phyloP scores from a whole-genome alignment of 2,888 invertebrate genomes.

The Plebejus anna region DNA sequence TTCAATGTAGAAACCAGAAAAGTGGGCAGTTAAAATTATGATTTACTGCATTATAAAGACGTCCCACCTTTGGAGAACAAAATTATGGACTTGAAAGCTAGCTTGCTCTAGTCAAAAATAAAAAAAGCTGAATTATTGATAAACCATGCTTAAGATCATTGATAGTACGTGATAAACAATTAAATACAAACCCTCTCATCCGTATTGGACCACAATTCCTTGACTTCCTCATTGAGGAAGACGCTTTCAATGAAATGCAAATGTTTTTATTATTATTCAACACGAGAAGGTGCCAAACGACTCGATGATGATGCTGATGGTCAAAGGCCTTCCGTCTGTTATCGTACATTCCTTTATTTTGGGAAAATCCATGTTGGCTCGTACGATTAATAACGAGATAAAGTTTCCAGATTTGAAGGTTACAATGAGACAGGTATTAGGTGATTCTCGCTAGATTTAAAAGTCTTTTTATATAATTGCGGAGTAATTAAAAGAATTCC shows the following conservation, averaged over 20 bases:
- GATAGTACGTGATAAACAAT: background rate
- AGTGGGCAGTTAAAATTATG: background rate
- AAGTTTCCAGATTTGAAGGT: constrained; percentile 10
- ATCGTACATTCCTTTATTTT: constrained; percentile 22
- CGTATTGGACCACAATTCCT: background rate
- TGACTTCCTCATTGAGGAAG: background rate
- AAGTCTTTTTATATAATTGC: background rate
- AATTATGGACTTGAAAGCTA: background rate
- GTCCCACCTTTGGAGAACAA: background rate
- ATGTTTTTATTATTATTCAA: background rate
- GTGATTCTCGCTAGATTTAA: background rate
- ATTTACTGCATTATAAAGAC: background rate
- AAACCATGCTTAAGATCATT: background rate
- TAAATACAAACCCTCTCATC: background rate
- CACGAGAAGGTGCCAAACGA: background rate
- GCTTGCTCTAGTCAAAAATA: background rate
- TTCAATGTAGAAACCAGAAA: background rate
- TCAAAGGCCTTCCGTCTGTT: constrained; percentile 13
- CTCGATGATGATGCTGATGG: background rate
- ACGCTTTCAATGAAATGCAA: background rate
- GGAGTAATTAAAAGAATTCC: background rate
- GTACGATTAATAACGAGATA: constrained; percentile 10
- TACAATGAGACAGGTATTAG: background rate
- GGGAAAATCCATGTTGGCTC: constrained; percentile 21
- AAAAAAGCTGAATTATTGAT: background rate